Evolutionary conservation across 1,140 invertebrate genomes (phyloP).

Genomic region (Trichonephila clavata): DNA sequence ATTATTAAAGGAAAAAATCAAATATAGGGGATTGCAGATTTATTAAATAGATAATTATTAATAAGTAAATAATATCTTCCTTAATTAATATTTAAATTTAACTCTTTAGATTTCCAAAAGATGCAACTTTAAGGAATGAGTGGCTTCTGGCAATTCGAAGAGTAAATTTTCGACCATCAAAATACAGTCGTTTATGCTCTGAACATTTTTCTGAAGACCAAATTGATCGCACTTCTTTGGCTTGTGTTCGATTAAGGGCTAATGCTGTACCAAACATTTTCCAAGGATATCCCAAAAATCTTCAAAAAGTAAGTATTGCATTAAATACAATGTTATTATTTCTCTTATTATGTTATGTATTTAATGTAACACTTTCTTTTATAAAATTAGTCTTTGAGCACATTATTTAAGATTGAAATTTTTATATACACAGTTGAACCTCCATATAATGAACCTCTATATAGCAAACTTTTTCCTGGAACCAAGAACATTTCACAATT

Average conservation of each 20-base stretch:
- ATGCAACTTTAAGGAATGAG: neutral
- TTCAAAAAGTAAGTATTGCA: conserved; percentile 13
- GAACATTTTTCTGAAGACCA: conserved; percentile 19
- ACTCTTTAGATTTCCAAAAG: conserved; percentile 15
- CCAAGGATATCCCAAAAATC: neutral
- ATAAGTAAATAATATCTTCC: no score
- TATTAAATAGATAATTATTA: no score
- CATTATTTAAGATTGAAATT: no score
- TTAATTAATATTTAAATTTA: neutral
- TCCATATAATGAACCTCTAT: no score
- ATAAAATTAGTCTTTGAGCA: no score
- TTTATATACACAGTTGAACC: no score
- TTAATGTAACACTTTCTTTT: no score
- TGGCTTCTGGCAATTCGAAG: neutral
- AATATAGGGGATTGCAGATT: no score
- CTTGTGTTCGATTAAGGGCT: neutral
- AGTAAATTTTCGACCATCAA: neutral
- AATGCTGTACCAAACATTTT: conserved; percentile 45
- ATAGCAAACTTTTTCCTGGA: no score
- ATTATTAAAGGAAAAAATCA: no score
- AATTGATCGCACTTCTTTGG: conserved; percentile 23
- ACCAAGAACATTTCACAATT: no score
- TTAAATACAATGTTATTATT: neutral
- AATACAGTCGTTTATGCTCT: conserved; percentile 27
- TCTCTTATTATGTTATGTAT: no score